Base-by-base conservation (phyloP, 2,113 vertebrate genomes). In the Carlito syrichta region DNA sequence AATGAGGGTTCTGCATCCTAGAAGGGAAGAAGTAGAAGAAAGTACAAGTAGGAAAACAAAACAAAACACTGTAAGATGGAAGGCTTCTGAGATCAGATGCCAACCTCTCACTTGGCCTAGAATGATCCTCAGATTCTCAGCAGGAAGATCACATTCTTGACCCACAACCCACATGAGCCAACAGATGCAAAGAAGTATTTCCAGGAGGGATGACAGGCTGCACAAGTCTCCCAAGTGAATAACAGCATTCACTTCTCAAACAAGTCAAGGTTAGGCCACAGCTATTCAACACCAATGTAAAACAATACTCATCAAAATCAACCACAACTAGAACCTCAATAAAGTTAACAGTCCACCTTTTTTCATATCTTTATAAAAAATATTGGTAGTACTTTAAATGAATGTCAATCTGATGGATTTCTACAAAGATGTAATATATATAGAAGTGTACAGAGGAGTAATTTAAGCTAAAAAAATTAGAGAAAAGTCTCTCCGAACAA, bases 71-170 rank as follows among this genome's bases (percentile, higher is more conserved):
- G 5, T 25, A 3, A 7, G 71, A 52, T 6, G 23, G 54, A 60
- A 35, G 8, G 56, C 52, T 6, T 32, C 77, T 7, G 14, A 54
- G 52, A 19, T n/a, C 43, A 38, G 78, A 25, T 25, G 4, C 32
- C 10, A 12, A 4, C 27, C 25, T 10, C 16, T 6, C 25, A 14
- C 1, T 9, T 17, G 50, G 68, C 50, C 48, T 12, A 5, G 0
- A n/a, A n/a, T n/a, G n/a, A n/a, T n/a, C n/a, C n/a, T 48, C 40
- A 3, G 20, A 16, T 40, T 14, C 32, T 35, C 2, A 0, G 73
- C 54, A 93, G 73, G 71, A 60, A 63, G 48, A 43, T 32, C 4
- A 14, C 0, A 1, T 22, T 79, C 86, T 45, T 22, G 25, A 56
- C 35, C 30, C 56, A 63, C 0, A 32, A 19, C 32, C 52, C 35